These are phyloP conservation scores for Eublepharis macularius DNA, from an alignment of 2,113 vertebrate genomes.

Conservation along the genomic window DNA sequence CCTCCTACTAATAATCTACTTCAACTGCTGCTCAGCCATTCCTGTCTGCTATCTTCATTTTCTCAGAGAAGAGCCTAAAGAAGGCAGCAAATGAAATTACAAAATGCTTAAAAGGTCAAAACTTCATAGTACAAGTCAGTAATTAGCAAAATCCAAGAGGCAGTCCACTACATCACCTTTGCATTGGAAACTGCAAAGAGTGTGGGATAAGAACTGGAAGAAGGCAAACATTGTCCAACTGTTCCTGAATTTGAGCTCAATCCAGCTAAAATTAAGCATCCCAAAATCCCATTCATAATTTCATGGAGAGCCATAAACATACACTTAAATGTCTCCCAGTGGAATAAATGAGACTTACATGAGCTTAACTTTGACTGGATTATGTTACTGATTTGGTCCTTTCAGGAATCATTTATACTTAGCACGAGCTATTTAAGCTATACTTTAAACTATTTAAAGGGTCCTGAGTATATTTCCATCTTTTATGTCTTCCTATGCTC, in stretches of 20 bases:
- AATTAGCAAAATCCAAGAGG: conserved; percentile 37
- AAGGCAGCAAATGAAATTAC: conserved; percentile 57
- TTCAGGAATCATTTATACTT: neutral
- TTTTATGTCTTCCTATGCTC: neutral
- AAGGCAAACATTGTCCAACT: conserved; percentile 2
- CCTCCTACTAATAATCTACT: neutral
- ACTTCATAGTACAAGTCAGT: conserved; percentile 3
- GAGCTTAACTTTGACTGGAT: neutral
- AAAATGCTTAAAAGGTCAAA: conserved; percentile 55
- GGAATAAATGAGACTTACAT: neutral
- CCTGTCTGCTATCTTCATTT: conserved; percentile 19
- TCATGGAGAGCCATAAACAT: neutral
- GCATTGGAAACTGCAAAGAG: conserved; percentile 47
- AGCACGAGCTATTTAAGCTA: neutral
- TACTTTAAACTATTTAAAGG: neutral
- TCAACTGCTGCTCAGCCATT: conserved; percentile 1
- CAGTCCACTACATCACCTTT: conserved; percentile 42
- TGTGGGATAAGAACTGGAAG: conserved; percentile 28
- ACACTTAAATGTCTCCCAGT: neutral
- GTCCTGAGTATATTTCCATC: no score
- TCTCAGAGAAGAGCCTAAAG: conserved; percentile 15
- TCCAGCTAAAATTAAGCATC: neutral
- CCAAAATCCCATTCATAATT: neutral
- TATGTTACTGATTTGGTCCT: neutral
- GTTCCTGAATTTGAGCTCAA: conserved; percentile 9